phyloP scores from a whole-genome alignment of 2,888 invertebrate species.

The Tipula unca region DNA sequence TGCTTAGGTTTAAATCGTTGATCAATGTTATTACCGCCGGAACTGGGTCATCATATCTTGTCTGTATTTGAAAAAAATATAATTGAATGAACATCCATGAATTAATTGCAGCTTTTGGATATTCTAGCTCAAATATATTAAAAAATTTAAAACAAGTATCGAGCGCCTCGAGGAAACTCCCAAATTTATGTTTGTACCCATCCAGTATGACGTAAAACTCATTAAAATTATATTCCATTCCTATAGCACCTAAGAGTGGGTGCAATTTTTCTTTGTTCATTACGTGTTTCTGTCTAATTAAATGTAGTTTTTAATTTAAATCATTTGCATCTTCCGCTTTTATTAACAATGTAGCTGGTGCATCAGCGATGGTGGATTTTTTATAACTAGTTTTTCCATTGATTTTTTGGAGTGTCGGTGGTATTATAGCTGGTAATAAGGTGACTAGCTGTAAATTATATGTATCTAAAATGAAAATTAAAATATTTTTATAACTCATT shows the following conservation, averaged over 20 bases:
- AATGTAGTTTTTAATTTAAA: neutral
- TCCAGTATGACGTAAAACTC: neutral
- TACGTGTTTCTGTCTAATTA: neutral
- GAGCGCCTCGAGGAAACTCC: neutral
- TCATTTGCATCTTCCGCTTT: neutral
- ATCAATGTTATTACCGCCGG: too few species aligned
- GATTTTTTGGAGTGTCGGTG: neutral
- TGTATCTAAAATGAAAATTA: too few species aligned
- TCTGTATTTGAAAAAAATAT: too few species aligned
- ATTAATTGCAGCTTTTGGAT: too few species aligned
- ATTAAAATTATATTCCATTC: neutral
- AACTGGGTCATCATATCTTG: too few species aligned
- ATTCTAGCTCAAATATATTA: too few species aligned
- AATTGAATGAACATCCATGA: too few species aligned
- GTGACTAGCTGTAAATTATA: neutral
- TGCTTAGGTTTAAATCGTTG: too few species aligned
- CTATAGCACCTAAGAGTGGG: neutral
- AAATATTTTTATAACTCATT: too few species aligned
- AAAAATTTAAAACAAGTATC: neutral
- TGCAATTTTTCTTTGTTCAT: neutral
- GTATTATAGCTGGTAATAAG: neutral
- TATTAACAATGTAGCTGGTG: neutral
- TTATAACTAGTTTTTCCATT: neutral
- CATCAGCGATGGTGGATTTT: neutral
- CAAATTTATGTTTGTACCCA: neutral